Evolutionary conservation across 2,113 vertebrate species (phyloP).

Genomic region (Rhinolophus sinicus): DNA sequence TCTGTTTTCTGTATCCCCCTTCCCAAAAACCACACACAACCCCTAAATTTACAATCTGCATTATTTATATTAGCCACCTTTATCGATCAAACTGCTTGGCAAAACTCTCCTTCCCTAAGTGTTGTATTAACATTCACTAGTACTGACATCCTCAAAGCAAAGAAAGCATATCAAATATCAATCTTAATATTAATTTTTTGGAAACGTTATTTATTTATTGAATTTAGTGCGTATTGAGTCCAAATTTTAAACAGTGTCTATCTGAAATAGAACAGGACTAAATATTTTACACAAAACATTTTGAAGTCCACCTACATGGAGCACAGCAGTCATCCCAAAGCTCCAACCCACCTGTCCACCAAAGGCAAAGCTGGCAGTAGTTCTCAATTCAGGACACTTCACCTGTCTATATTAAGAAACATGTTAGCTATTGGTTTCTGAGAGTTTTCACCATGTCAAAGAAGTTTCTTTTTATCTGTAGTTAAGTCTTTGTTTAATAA

Average conservation of each 20-base stretch:
- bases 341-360: background rate
- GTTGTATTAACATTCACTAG: background rate
- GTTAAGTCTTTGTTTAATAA: background rate
- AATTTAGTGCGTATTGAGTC: background rate
- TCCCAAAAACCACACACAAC: background rate
- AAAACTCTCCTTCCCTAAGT: background rate
- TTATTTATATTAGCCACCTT: background rate
- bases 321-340: background rate
- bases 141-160: background rate
- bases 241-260: background rate
- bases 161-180: background rate
- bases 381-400: rapidly evolving
- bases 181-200: slow-evolving; percentile 6
- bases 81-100: background rate
- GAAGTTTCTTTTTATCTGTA: background rate
- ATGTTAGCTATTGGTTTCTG: background rate
- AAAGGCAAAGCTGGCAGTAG: too few relatives aligned
- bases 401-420: background rate
- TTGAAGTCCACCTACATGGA: background rate
- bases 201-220: slow-evolving; percentile 20
- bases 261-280: background rate
- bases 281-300: background rate
- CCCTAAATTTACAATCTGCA: background rate
- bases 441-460: background rate
- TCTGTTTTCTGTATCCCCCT: background rate